phyloP scores from a whole-genome alignment of 2,888 invertebrate genomes.

The Polyommatus icarus region DNA sequence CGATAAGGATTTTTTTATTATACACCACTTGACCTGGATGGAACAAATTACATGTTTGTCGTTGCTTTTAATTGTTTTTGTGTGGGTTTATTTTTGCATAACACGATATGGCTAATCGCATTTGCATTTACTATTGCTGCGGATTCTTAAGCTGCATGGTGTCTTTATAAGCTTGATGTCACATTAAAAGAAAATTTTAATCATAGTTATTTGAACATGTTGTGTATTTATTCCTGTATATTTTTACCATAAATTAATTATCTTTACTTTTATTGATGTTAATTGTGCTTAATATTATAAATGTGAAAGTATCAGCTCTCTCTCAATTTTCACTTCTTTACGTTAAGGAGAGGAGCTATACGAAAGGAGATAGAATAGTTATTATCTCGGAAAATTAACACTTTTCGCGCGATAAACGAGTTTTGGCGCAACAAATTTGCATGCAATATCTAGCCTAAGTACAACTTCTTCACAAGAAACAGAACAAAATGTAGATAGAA shows the following conservation, averaged over 20 bases:
- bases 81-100: constrained; percentile 10
- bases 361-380: not conserved
- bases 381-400: too few species aligned
- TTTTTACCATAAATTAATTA: too few species aligned
- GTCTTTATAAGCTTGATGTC: not conserved
- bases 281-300: too few species aligned
- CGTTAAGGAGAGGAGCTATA: too few species aligned
- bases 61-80: constrained; percentile 13
- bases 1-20: constrained; percentile 24
- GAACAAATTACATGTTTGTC: constrained; percentile 2
- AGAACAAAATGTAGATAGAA: not conserved
- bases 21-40: constrained; percentile 23
- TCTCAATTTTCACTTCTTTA: too few species aligned
- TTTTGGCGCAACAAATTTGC: not conserved
- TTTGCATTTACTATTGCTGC: not conserved
- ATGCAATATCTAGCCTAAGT: not conserved
- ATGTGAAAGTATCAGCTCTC: too few species aligned
- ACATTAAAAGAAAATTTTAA: not conserved
- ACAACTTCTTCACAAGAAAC: not conserved
- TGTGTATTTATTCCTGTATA: too few species aligned
- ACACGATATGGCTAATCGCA: not conserved
- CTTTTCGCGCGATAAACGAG: not conserved
- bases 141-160: not conserved
- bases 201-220: not conserved
- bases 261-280: too few species aligned